These are phyloP conservation scores for Battus philenor DNA, from an alignment of 1,140 invertebrate species.

Conservation along the genomic window DNA sequence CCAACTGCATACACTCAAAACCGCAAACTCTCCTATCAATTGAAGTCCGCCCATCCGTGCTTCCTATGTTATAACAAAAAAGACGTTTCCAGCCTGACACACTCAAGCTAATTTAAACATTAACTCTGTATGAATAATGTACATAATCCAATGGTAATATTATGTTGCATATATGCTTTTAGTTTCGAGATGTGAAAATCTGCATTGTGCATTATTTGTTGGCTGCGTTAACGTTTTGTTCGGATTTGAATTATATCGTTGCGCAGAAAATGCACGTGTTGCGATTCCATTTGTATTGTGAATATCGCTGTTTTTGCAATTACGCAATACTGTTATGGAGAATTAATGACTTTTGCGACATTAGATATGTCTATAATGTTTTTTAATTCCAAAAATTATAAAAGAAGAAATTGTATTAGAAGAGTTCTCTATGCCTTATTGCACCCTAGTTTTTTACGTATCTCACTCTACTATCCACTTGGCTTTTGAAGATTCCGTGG, in stretches of 20 bases:
- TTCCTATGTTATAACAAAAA: constrained; percentile 36
- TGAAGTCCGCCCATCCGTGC: constrained; percentile 47
- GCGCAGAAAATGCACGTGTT: constrained; percentile 11
- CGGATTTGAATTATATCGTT: constrained; percentile 28
- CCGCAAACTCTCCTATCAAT: constrained; percentile 46
- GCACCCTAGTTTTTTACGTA: neutral
- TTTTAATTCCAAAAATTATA: too few relatives aligned
- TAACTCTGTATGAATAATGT: neutral
- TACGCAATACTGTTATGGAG: too few relatives aligned
- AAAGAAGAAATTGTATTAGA: too few relatives aligned
- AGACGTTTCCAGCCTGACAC: too few relatives aligned
- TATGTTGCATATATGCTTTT: neutral
- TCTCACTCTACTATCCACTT: too few relatives aligned
- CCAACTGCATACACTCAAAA: constrained; percentile 32
- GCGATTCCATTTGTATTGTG: constrained; percentile 3
- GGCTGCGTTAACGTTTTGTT: constrained; percentile 33
- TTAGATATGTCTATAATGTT: too few relatives aligned
- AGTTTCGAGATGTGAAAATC: neutral
- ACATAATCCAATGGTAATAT: constrained; percentile 10
- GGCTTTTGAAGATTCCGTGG: too few relatives aligned
- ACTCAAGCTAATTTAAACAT: neutral
- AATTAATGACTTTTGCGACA: too few relatives aligned
- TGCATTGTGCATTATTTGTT: constrained; percentile 26
- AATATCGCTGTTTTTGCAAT: constrained; percentile 3
- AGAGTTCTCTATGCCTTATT: too few relatives aligned